Percentiles rank a stretch among this genome's conserved stretches.
These are phyloP conservation scores for Epinephelus malabaricus DNA, from an alignment of 2,797 vertebrate genomes.

Conservation along the genomic window DNA sequence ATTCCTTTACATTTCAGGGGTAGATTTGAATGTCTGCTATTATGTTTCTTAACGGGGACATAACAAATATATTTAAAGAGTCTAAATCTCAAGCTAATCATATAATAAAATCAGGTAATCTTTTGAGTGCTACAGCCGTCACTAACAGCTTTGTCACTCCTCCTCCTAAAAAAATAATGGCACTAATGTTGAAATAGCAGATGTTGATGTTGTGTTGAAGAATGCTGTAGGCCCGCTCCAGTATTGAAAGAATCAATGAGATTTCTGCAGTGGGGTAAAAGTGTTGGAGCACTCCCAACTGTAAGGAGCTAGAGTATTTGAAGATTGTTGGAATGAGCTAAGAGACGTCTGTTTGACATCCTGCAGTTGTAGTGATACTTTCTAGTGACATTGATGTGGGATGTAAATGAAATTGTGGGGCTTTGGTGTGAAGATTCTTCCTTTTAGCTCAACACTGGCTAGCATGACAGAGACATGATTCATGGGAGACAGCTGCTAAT, in stretches of 20 bases:
- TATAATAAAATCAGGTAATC: slow-evolving; percentile 11
- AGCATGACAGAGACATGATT: background rate
- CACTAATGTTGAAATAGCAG: slow-evolving; percentile 48
- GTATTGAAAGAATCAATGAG: background rate
- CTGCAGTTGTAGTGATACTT: background rate
- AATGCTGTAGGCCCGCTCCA: slow-evolving; percentile 13
- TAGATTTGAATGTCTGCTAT: too few relatives aligned
- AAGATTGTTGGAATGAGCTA: slow-evolving; percentile 49
- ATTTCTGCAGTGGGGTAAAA: background rate
- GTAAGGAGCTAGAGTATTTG: slow-evolving; percentile 56
- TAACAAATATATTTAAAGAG: too few relatives aligned
- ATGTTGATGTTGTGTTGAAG: slow-evolving; percentile 25
- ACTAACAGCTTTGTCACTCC: slow-evolving; percentile 13
- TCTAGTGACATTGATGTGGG: background rate
- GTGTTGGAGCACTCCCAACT: slow-evolving; percentile 58
- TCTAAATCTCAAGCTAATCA: slow-evolving; percentile 3
- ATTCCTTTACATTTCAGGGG: too few relatives aligned
- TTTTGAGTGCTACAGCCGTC: slow-evolving; percentile 35
- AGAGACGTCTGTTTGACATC: slow-evolving; percentile 54
- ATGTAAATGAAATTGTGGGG: background rate
- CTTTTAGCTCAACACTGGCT: background rate
- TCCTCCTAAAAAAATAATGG: slow-evolving; percentile 35
- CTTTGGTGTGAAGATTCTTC: background rate
- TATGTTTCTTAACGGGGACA: too few relatives aligned
- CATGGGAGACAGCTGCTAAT: slow-evolving; percentile 11